phyloP scores from a whole-genome alignment of 2,888 invertebrate genomes.

The Cerceris rybyensis region DNA sequence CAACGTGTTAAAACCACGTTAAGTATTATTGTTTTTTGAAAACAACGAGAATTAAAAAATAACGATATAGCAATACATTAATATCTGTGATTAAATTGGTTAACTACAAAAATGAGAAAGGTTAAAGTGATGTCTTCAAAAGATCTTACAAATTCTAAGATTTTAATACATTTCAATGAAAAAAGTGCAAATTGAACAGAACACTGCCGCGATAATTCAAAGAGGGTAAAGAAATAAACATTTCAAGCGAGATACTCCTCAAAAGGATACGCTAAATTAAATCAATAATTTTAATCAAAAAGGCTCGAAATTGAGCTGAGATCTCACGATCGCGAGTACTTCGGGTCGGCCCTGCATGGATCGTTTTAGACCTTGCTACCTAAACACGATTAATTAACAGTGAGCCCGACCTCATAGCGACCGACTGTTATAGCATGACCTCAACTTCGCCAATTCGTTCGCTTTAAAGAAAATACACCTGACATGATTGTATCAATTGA shows the following conservation, averaged over 20 bases:
- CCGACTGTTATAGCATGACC: slow-evolving; percentile 47
- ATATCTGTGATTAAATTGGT: no score
- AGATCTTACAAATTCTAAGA: no score
- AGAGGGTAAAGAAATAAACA: slow-evolving; percentile 36
- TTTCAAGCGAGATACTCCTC: not conserved
- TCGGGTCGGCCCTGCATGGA: slow-evolving; percentile 81
- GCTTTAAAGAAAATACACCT: not conserved
- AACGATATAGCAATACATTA: no score
- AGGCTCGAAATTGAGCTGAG: slow-evolving; percentile 20
- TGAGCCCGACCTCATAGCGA: slow-evolving; percentile 43
- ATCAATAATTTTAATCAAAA: not conserved
- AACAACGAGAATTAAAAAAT: no score
- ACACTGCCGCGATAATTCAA: slow-evolving; percentile 57
- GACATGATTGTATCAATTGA: not conserved
- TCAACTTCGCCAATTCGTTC: slow-evolving; percentile 62
- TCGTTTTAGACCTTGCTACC: slow-evolving; percentile 63
- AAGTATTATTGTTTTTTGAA: no score
- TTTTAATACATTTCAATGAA: not conserved
- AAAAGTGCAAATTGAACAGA: slow-evolving; percentile 30
- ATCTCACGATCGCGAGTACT: slow-evolving; percentile 73
- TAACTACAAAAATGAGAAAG: no score
- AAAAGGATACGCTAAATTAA: not conserved
- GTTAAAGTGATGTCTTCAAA: no score
- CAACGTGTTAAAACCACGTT: no score
- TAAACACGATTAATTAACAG: slow-evolving; percentile 50